Base-by-base conservation (phyloP, 2,888 invertebrate species). In the Phengaris alcon region DNA sequence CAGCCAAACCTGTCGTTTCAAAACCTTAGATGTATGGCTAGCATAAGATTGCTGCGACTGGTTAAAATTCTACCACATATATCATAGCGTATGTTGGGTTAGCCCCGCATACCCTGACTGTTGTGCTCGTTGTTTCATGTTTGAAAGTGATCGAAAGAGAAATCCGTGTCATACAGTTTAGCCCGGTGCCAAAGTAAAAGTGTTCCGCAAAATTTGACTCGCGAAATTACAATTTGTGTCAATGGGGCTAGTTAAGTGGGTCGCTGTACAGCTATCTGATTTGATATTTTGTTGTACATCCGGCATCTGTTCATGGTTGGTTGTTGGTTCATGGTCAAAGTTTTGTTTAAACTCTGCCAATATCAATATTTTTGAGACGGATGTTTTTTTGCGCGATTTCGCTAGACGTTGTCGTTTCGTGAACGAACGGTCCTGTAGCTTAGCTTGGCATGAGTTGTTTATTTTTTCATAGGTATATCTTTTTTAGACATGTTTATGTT, bases 151-250 rank as follows among this genome's bases (percentile, higher is more conserved):
- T 90, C 87, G 92, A 92, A 92, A 93, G 93, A 92, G 93, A 93
- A 93, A 93, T 93, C 92, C 83, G 90, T 91, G 92, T 87, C 93
- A 90, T 89, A 88, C 89, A 87, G 79, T 77, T 79, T 80, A 81
- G 86, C 87, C 85, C 84, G 84, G 84, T 87, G 89, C 84, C 89
- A 82, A 90, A 93, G 93, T 93, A 93, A 93, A 93, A 93, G 93
- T 93, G 93, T 91, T 93, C 91, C 91, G 87, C 92, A 92, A 90
- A 91, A 86, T 90, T 87, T 87, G 82, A 88, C 86, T 91, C 90
- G 93, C 93, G 87, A 93, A 93, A 92, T 92, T 91, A 90, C 91
- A 91, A 91, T 93, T 93, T 90, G 91, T 90, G 85, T 87, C 85
- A 91, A 91, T 92, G 87, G 86, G 93, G 93, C 87, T 88, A 86